phyloP scores from a whole-genome alignment of 2,888 invertebrate genomes.

The Drosophila peninsularis region DNA sequence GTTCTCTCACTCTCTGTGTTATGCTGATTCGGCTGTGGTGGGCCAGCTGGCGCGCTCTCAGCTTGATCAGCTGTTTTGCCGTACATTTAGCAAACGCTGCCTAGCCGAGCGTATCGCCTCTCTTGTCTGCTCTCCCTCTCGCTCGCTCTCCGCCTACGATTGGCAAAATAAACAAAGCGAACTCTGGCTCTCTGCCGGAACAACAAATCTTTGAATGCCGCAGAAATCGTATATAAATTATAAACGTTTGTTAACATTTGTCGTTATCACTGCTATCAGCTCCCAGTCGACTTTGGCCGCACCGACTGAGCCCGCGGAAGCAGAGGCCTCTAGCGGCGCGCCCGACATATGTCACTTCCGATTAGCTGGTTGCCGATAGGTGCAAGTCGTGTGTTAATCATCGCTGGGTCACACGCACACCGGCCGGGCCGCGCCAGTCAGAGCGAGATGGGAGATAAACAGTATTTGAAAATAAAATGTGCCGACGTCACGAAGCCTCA shows the following conservation, averaged over 20 bases:
- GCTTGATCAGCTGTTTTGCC: conserved; percentile 10
- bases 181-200: neutral
- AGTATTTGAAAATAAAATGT: neutral
- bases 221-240: neutral
- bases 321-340: neutral
- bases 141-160: neutral
- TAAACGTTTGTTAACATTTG: neutral
- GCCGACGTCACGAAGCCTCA: conserved; percentile 40
- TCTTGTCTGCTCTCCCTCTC: neutral
- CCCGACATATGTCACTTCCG: conserved; percentile 26
- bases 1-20: conserved; percentile 16
- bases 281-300: too few relatives aligned
- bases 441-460: conserved; percentile 7
- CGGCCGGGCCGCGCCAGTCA: neutral
- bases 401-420: conserved; percentile 9
- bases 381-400: conserved; percentile 33
- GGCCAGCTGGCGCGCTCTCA: conserved; percentile 4
- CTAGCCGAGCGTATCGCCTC: neutral
- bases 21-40: neutral
- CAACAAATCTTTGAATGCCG: neutral
- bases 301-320: neutral
- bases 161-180: conserved; percentile 10
- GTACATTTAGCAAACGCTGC: neutral
- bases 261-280: conserved; percentile 4
- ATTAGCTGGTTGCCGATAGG: neutral